These are phyloP conservation scores for Halcyon senegalensis DNA, from an alignment of 2,113 vertebrate genomes.

Conservation along the genomic window DNA sequence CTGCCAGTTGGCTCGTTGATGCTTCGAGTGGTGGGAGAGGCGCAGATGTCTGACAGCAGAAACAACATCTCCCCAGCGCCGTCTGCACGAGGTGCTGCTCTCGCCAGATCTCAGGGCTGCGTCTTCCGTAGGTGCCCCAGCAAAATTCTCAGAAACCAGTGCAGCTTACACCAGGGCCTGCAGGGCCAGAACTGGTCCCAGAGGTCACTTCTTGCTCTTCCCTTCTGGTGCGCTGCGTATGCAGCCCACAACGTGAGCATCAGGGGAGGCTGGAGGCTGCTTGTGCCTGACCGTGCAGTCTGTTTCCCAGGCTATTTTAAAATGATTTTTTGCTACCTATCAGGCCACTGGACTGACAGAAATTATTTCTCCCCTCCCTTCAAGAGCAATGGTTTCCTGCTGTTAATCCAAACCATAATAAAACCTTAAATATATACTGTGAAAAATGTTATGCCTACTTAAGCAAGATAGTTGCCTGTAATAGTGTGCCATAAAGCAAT, in stretches of 20 bases:
- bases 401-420: constrained; percentile 52
- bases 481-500: constrained; percentile 49
- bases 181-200: neutral
- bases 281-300: neutral
- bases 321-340: neutral
- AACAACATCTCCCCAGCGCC: neutral
- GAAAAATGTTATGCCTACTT: constrained; percentile 65
- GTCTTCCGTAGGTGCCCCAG: neutral
- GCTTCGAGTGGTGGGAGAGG: neutral
- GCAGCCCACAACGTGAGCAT: accelerated
- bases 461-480: constrained; percentile 64
- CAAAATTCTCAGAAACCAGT: accelerated
- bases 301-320: neutral
- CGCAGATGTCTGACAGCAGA: neutral
- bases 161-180: neutral
- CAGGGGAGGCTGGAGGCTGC: neutral
- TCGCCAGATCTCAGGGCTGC: neutral
- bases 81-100: neutral
- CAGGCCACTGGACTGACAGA: neutral
- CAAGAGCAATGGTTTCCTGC: constrained; percentile 12
- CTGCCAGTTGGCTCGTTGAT: neutral
- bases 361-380: neutral
- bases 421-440: constrained; percentile 59
- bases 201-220: neutral
- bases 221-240: accelerated